Conservation (phyloP, 2,797 vertebrate species). For the Apogon hyalosoma region DNA sequence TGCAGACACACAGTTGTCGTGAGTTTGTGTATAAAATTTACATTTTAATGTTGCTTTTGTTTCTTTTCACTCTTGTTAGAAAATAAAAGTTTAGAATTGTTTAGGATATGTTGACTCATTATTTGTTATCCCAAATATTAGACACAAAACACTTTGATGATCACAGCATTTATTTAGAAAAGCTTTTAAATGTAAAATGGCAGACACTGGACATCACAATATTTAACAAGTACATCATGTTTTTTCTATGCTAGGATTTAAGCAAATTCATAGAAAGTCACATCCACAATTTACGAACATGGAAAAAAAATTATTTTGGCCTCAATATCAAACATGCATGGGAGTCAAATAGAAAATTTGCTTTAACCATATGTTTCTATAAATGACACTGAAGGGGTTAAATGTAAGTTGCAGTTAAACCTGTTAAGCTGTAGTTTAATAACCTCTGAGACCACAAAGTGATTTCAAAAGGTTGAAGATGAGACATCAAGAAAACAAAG, state of each 20-base stretch:
- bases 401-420: too few species aligned
- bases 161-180: constrained; percentile 79
- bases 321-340: constrained; percentile 77
- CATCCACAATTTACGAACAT: constrained; percentile 57
- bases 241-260: constrained; percentile 59
- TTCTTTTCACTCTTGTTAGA: constrained; percentile 90
- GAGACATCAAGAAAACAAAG: background rate
- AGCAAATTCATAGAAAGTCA: constrained; percentile 69
- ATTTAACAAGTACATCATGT: constrained; percentile 62
- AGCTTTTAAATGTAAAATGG: constrained; percentile 70
- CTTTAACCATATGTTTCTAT: constrained; percentile 24
- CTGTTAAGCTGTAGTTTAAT: constrained; percentile 3
- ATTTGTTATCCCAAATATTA: constrained; percentile 24
- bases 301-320: constrained; percentile 28
- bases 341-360: constrained; percentile 57
- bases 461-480: background rate
- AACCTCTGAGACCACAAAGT: constrained; percentile 10
- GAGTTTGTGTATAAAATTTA: constrained; percentile 88
- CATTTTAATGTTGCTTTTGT: constrained; percentile 88
- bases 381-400: background rate
- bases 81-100: constrained; percentile 90
- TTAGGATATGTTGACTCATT: constrained; percentile 75
- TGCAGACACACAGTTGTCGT: constrained; percentile 83
- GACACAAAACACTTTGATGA: constrained; percentile 22
- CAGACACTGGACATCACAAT: constrained; percentile 70